These are phyloP conservation scores for Drosophila subsilvestris DNA, from an alignment of 2,888 invertebrate genomes.

Conservation along the genomic window DNA sequence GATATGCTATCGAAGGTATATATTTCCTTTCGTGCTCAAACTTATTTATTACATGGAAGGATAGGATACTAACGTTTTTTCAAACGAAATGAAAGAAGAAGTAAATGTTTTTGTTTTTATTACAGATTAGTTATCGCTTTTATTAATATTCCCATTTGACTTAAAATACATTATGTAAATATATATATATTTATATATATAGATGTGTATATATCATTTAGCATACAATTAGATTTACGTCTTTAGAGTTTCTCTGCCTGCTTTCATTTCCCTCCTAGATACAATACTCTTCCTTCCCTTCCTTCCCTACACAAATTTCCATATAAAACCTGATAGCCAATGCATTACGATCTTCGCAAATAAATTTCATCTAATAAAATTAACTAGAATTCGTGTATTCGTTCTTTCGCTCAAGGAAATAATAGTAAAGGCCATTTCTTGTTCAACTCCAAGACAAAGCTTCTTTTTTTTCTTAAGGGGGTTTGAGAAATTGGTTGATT, in stretches of 20 bases:
- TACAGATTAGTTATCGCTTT: constrained; percentile 72
- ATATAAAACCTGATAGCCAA: constrained; percentile 58
- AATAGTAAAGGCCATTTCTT: constrained; percentile 33
- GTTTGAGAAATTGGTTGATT: neutral
- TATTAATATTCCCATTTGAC: constrained; percentile 79
- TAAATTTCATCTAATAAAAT: constrained; percentile 73
- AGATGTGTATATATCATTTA: constrained; percentile 57
- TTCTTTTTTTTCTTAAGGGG: neutral
- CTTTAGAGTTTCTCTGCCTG: constrained; percentile 77
- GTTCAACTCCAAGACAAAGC: constrained; percentile 28
- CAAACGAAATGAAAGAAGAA: neutral
- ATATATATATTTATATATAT: constrained; percentile 57
- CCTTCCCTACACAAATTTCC: constrained; percentile 59
- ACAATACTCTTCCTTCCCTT: constrained; percentile 40
- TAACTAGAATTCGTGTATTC: constrained; percentile 59
- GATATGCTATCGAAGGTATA: neutral
- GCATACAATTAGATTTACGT: constrained; percentile 77
- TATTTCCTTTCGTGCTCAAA: neutral
- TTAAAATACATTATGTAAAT: constrained; percentile 69
- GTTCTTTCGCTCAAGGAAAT: constrained; percentile 27
- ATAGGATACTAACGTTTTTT: neutral
- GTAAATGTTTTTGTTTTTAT: constrained; percentile 14
- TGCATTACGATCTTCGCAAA: constrained; percentile 52
- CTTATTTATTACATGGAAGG: neutral
- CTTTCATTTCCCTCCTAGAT: constrained; percentile 58